phyloP scores from a whole-genome alignment of 2,797 vertebrate genomes.

The Australoheros facetus region DNA sequence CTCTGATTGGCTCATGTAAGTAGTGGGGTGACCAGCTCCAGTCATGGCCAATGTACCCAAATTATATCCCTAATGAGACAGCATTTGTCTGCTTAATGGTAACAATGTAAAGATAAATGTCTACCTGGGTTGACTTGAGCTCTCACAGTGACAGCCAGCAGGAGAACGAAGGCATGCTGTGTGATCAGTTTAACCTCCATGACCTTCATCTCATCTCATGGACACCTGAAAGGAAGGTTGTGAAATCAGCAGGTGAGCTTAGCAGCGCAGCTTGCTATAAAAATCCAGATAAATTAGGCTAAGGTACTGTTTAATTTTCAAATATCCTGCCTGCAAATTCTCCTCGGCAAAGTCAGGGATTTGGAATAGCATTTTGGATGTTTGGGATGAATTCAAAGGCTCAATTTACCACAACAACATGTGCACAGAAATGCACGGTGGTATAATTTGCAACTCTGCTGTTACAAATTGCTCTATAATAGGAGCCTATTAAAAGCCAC shows the following conservation, averaged over 20 bases:
- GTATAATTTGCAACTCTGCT: background rate
- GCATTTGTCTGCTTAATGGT: background rate
- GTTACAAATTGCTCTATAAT: background rate
- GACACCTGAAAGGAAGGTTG: slow-evolving; percentile 39
- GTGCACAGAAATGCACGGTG: background rate
- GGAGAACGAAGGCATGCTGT: slow-evolving; percentile 50
- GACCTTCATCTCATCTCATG: slow-evolving; percentile 54
- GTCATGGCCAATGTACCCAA: background rate
- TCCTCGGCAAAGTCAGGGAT: background rate
- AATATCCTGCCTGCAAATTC: background rate
- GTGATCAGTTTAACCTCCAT: slow-evolving; percentile 46
- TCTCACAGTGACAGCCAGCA: slow-evolving; percentile 57
- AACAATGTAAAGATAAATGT: background rate
- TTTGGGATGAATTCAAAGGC: background rate
- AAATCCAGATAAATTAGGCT: background rate
- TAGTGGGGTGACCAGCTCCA: background rate
- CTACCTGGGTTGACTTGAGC: slow-evolving; percentile 84
- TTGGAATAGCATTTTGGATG: background rate
- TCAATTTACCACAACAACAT: background rate
- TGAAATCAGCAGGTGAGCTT: background rate
- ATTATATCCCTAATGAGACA: background rate
- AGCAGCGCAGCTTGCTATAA: background rate
- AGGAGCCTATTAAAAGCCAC: slow-evolving; percentile 5
- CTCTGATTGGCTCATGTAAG: background rate
- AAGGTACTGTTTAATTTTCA: background rate